A percentile compares a stretch with the other conserved stretches of the same genome.
These are phyloP conservation scores for Euplexia lucipara DNA, from an alignment of 2,888 invertebrate species.

Conservation along the genomic window DNA sequence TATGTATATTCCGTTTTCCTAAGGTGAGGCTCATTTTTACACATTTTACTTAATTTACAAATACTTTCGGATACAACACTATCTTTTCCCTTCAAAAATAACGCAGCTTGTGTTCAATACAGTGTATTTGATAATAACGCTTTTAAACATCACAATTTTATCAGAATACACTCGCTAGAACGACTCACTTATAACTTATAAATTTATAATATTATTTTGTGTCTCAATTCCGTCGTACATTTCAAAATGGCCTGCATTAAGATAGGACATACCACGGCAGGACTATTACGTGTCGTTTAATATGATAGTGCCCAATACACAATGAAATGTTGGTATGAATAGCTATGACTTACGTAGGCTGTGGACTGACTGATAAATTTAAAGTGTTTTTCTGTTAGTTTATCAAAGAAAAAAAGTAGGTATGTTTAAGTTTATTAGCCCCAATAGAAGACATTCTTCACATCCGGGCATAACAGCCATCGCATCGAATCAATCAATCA, in stretches of 20 bases:
- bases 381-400: too few species aligned
- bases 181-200: slow-evolving; percentile 19
- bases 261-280: slow-evolving; percentile 41
- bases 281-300: slow-evolving; percentile 40
- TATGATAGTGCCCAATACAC: slow-evolving; percentile 45
- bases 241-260: slow-evolving; percentile 52
- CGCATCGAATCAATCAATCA: too few species aligned
- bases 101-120: background rate
- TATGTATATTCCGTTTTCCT: background rate
- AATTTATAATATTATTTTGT: slow-evolving; percentile 43
- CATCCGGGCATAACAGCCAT: too few species aligned
- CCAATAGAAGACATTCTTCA: too few species aligned
- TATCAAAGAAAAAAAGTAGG: too few species aligned
- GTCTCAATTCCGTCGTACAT: slow-evolving; percentile 43
- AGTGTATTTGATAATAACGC: background rate
- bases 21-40: background rate
- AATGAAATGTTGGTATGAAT: slow-evolving; percentile 46
- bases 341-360: slow-evolving; percentile 4
- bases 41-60: background rate
- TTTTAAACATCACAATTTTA: slow-evolving; percentile 23
- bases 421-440: too few species aligned
- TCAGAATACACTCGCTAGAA: slow-evolving; percentile 14
- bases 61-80: too few species aligned
- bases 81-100: background rate
- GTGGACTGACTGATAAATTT: slow-evolving; percentile 1